These are phyloP conservation scores for Heliconius hewitsoni DNA, from an alignment of 1,140 invertebrate genomes.

Conservation along the genomic window DNA sequence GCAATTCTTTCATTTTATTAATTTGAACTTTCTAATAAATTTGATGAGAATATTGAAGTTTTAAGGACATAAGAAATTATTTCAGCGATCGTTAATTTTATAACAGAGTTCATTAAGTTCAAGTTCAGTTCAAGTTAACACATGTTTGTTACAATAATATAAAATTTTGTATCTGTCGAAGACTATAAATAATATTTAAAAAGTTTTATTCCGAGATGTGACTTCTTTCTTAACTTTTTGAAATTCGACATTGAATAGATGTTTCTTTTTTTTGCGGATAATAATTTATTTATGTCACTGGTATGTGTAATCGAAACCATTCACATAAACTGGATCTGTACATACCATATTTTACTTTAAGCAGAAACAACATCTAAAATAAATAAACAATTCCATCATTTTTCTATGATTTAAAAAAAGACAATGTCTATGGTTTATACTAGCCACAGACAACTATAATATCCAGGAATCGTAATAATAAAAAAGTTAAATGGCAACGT, in stretches of 20 bases:
- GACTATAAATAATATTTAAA: too few species aligned
- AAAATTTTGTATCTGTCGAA: background rate
- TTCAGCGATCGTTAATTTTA: background rate
- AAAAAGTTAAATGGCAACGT: constrained; percentile 31
- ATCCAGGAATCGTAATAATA: constrained; percentile 28
- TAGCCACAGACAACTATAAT: constrained; percentile 13
- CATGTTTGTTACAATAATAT: background rate
- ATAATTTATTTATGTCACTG: too few species aligned
- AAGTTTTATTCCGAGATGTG: too few species aligned
- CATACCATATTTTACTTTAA: too few species aligned
- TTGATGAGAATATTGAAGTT: background rate
- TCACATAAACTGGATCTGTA: too few species aligned
- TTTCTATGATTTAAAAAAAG: constrained; percentile 11
- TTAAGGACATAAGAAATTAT: too few species aligned
- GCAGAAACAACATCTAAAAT: too few species aligned
- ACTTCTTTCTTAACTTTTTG: too few species aligned
- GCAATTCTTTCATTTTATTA: background rate
- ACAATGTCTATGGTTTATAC: constrained; percentile 10
- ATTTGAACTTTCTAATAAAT: background rate
- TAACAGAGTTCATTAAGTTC: background rate
- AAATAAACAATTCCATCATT: background rate
- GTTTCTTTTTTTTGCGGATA: too few species aligned
- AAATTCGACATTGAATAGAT: too few species aligned
- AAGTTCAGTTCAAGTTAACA: background rate
- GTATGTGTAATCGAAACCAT: too few species aligned